Base-by-base conservation (phyloP, 2,888 invertebrate genomes). In the Troides helena region DNA sequence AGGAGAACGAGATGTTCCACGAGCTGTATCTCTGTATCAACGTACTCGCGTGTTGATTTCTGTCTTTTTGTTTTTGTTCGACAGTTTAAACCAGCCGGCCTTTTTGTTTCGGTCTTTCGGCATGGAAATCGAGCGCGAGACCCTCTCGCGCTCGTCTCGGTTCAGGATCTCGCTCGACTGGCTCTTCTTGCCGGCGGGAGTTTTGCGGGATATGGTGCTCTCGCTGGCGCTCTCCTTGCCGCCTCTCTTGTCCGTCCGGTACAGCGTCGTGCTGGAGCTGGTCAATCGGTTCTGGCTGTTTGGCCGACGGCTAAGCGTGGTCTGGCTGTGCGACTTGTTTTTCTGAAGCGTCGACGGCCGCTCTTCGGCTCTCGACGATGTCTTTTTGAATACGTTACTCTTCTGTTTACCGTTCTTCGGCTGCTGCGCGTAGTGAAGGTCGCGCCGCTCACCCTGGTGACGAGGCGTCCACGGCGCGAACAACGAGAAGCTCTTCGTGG, bases 391-490 rank as follows among this genome's bases (percentile, higher is more conserved):
- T 30, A 71, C 70, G 39, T 18, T 67, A 72, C 89, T 89, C 71
- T 84, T 88, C 77, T 92, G 87, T 65, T 85, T 88, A 0, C 83
- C 71, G 73, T 85, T 88, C 21, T 87, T 81, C 8, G 93, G 92
- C 78, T 94, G 92, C 78, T 96, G 96, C 18, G 95, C 95, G 87
- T 96, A 96, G 82, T 96, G 96, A 36, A 96, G 96, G 87, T 97
- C 96, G 81, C 95, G 94, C 67, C 94, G 95, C 77, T 96, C 96
- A 79, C 93, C 93, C 79, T 95, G 94, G 79, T 96, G 95, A 74
- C 95, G 94, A 3, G 97, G 97, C 71, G 95, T 95, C 97, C 97
- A 97, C 5, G 97, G 97, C 0, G 97, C 96, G 80, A 97, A 93
- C 76, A 97, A 95, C 5, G 97, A 97, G 78, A 97, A 96, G 72